Conservation (phyloP, 2,113 vertebrate species). For the Egretta garzetta region DNA sequence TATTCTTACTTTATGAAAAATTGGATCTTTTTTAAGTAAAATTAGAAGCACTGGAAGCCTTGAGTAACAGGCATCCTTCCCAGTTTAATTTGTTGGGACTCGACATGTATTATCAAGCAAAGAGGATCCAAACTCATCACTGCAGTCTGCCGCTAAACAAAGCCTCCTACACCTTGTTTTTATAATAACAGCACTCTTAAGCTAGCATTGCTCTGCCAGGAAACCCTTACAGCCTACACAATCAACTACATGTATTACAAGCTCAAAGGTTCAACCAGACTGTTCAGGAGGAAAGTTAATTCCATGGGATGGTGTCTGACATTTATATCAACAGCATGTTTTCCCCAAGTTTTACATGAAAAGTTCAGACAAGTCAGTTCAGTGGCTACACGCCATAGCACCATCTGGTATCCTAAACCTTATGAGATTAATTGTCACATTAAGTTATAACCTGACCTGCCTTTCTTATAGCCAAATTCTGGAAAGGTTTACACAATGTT, state of each 20-base stretch:
- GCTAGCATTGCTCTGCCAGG: neutral
- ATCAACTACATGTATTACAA: accelerated
- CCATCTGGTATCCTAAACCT: neutral
- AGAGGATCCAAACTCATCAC: neutral
- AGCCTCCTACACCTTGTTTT: neutral
- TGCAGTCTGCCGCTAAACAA: neutral
- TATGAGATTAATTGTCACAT: neutral
- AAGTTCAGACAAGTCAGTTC: neutral
- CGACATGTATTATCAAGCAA: neutral
- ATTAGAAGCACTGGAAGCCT: neutral
- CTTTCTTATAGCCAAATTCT: neutral
- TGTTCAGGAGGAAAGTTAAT: neutral
- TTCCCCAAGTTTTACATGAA: neutral
- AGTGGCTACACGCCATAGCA: neutral
- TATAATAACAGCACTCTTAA: neutral
- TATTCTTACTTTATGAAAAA: neutral
- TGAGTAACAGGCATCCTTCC: neutral
- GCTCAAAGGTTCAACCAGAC: neutral
- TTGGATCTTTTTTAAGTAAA: neutral
- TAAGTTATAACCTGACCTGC: neutral
- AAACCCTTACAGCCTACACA: neutral
- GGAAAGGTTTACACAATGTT: neutral
- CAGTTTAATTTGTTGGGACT: neutral
- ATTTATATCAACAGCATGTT: neutral
- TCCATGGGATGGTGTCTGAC: neutral